Base-by-base conservation (phyloP, 2,113 vertebrate genomes). In the Salvator merianae region DNA sequence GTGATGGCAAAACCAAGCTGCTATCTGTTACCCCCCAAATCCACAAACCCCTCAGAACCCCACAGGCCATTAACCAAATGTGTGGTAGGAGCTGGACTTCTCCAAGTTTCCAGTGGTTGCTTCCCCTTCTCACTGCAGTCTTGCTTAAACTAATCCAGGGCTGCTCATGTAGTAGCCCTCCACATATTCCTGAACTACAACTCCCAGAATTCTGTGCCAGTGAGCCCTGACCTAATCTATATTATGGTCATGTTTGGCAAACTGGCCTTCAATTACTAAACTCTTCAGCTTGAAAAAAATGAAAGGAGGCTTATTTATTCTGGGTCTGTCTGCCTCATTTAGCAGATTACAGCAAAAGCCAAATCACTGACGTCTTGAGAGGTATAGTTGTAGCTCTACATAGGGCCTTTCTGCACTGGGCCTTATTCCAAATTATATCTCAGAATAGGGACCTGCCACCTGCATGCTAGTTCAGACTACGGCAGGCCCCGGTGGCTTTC, bases 61-160 rank as follows among this genome's bases (percentile, higher is more conserved):
- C 68, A 72, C 34, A 88, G 66, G 26, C 78, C 43, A 83, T 14
- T 16, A 83, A 90, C 84, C 6, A 2, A 74, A 89, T 88, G 22
- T 38, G 55, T 68, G 78, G 76, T 20, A 55, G 81, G 88, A 70
- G 16, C 16, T 32, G 36, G 18, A 32, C 5, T 78, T 0, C 0
- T 73, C 79, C 68, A 75, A 0, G 72, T 24, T 38, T 83, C 55
- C 74, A 78, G 50, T 85, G 18, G 62, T 16, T 62, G n/a, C 7
- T 38, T 66, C 59, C 55, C 30, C 72, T 28, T 2, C 26, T 22
- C 28, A 53, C 40, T 77, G 77, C 55, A 63, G 13, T 40, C 20
- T 18, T 78, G 4, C n/a, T 66, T 43, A 32, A 62, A 7, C 30
- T 62, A n/a, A 16, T 26, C 47, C 10, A 24, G 14, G 55, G 55